These are phyloP conservation scores for Rhopalosiphum maidis DNA, from an alignment of 1,140 invertebrate species.

Conservation along the genomic window DNA sequence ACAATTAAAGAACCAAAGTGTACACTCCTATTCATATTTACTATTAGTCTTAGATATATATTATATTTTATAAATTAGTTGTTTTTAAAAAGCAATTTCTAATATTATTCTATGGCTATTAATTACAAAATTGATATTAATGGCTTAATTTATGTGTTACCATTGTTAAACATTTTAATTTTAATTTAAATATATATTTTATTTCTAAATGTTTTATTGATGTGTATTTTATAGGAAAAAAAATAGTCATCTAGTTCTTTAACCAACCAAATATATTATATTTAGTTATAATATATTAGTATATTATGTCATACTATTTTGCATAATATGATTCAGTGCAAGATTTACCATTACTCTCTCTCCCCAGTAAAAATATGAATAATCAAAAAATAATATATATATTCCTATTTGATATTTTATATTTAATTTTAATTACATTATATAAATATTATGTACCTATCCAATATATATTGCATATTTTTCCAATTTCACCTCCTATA, in stretches of 20 bases:
- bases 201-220: background rate
- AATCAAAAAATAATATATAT: too few species aligned
- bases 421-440: too few species aligned
- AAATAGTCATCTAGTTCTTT: background rate
- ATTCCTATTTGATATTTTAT: too few species aligned
- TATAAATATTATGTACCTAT: too few species aligned
- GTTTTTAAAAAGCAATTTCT: background rate
- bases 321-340: background rate
- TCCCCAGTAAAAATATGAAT: too few species aligned
- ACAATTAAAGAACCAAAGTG: background rate
- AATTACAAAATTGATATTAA: background rate
- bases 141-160: background rate
- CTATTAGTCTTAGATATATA: constrained; percentile 8
- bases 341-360: too few species aligned
- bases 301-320: background rate
- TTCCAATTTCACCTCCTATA: too few species aligned
- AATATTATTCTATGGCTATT: constrained; percentile 18
- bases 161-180: background rate
- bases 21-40: background rate
- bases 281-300: too few species aligned
- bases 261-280: background rate
- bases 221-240: background rate
- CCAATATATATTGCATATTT: too few species aligned
- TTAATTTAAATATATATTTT: constrained; percentile 10
- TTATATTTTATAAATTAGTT: background rate